phyloP scores from a whole-genome alignment of 2,888 invertebrate genomes.

The Drosophila suboccidentalis region DNA sequence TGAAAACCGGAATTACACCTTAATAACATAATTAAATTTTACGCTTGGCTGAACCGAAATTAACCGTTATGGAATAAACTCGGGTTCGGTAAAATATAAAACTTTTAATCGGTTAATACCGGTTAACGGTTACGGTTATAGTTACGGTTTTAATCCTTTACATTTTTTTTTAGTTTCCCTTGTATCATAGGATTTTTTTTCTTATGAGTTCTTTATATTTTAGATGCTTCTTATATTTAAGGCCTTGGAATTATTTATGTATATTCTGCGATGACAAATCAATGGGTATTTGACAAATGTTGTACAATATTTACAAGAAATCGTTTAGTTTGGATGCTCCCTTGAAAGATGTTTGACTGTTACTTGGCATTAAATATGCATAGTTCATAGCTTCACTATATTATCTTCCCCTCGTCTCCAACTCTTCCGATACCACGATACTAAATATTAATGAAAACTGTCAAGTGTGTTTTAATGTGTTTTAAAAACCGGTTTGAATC shows the following conservation, averaged over 20 bases:
- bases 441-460: conserved; percentile 28
- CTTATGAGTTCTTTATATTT: neutral
- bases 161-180: neutral
- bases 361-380: conserved; percentile 34
- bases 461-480: conserved; percentile 31
- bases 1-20: too few species aligned
- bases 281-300: conserved; percentile 8
- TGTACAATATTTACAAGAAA: conserved; percentile 6
- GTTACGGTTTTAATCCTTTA: too few species aligned
- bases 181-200: neutral
- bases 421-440: conserved; percentile 22
- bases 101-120: too few species aligned
- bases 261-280: neutral
- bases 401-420: conserved; percentile 4
- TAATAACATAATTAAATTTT: too few species aligned
- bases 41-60: too few species aligned
- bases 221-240: neutral
- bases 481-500: conserved; percentile 53
- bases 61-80: too few species aligned
- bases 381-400: conserved; percentile 9
- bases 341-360: conserved; percentile 1
- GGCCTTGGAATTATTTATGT: neutral
- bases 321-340: neutral
- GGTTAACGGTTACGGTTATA: too few species aligned
- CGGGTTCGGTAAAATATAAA: too few species aligned